Percentiles rank a stretch among this genome's conserved stretches.
Conservation (phyloP, 2,113 vertebrate species). For the Strigops habroptila region DNA sequence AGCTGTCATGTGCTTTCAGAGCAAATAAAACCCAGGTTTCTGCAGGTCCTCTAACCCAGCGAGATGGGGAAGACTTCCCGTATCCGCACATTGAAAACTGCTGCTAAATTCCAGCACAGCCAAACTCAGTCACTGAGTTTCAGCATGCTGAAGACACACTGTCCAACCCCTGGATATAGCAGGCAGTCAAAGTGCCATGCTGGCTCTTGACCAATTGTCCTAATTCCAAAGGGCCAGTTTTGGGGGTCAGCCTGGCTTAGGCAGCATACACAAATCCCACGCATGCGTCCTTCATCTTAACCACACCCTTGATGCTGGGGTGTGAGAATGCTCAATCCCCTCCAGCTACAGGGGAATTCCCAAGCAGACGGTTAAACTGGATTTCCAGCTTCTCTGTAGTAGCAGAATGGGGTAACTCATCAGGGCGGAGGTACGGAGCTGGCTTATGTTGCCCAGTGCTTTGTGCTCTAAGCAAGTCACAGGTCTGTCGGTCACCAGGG, state of each 20-base stretch:
- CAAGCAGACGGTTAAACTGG: conserved; percentile 61
- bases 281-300: conserved; percentile 32
- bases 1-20: background rate
- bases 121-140: background rate
- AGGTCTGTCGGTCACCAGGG: conserved; percentile 17
- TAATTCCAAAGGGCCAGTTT: background rate
- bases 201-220: background rate
- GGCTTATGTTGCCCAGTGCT: background rate
- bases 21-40: background rate
- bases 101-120: background rate
- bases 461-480: background rate
- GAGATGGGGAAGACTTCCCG: background rate
- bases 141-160: background rate
- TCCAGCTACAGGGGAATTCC: conserved; percentile 64
- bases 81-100: rapidly evolving
- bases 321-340: conserved; percentile 61
- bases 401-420: conserved; percentile 43
- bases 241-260: conserved; percentile 15
- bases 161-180: background rate
- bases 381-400: conserved; percentile 48
- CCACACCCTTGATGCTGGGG: conserved; percentile 35
- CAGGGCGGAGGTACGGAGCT: background rate
- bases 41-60: background rate
- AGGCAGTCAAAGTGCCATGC: background rate
- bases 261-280: background rate